phyloP scores from a whole-genome alignment of 2,113 vertebrate species.

The Desmodus rotundus region DNA sequence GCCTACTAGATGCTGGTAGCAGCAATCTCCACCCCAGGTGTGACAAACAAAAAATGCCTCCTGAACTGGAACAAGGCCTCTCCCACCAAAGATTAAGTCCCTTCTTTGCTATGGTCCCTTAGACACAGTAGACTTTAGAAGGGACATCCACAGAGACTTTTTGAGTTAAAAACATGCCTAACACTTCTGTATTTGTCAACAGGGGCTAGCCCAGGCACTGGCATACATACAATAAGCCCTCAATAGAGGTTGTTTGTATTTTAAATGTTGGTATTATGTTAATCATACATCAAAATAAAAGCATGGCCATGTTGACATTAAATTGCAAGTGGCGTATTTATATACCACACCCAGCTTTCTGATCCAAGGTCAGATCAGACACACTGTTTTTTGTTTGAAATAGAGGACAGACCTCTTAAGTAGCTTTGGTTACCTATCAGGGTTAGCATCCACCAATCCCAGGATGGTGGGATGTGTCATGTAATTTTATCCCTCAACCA shows the following conservation, averaged over 20 bases:
- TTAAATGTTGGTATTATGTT: background rate
- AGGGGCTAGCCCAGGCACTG: background rate
- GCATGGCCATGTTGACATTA: background rate
- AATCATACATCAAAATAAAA: background rate
- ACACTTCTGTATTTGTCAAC: background rate
- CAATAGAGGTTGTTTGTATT: background rate
- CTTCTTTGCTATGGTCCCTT: background rate
- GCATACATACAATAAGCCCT: rapidly evolving
- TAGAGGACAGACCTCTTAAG: background rate
- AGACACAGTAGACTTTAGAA: background rate
- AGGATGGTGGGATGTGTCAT: background rate
- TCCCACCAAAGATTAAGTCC: background rate
- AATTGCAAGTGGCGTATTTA: background rate
- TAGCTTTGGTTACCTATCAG: background rate
- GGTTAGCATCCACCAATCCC: background rate
- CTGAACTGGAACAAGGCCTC: background rate
- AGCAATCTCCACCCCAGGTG: background rate
- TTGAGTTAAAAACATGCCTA: background rate
- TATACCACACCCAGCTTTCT: background rate
- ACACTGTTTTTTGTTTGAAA: background rate
- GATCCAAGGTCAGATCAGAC: background rate
- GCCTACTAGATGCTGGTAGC: background rate
- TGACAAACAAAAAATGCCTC: background rate
- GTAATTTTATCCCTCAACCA: background rate
- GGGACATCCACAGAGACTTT: background rate